These are phyloP conservation scores for Pristionchus exspectatus DNA, from an alignment of 2,888 invertebrate species.

Conservation along the genomic window DNA sequence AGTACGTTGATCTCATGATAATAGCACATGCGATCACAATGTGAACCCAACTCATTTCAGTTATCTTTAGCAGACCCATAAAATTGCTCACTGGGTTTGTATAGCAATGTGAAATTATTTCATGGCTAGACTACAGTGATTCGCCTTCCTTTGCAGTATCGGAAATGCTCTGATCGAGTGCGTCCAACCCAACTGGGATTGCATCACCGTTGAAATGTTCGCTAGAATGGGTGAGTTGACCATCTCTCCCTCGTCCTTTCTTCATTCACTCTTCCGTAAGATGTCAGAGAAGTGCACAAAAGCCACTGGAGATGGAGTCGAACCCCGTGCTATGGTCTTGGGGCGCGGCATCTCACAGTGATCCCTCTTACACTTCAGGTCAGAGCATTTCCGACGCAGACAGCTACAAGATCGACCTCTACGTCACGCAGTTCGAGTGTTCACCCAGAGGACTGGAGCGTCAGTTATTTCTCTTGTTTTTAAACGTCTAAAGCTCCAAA, in stretches of 20 bases:
- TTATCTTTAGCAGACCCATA: neutral
- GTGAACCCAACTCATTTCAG: too few species aligned
- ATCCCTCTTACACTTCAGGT: neutral
- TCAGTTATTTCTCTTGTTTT: neutral
- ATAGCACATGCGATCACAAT: too few species aligned
- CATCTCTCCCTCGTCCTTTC: neutral
- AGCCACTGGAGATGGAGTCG: too few species aligned
- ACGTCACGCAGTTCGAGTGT: conserved; percentile 49
- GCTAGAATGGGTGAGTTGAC: neutral
- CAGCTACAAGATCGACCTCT: conserved; percentile 51
- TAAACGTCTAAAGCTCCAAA: neutral
- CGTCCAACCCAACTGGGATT: conserved; percentile 40
- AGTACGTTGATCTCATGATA: conserved; percentile 45
- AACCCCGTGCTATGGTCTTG: too few species aligned
- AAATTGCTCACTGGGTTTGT: too few species aligned
- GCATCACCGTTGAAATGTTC: conserved; percentile 24
- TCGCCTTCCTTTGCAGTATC: conserved; percentile 2
- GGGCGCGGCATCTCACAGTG: too few species aligned
- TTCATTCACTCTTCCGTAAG: neutral
- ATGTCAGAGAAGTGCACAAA: too few species aligned
- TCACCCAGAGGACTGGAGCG: conserved; percentile 26
- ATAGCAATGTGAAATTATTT: too few species aligned
- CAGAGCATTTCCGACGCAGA: neutral
- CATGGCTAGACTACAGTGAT: too few species aligned
- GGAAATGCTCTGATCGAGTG: conserved; percentile 43